Base-by-base conservation (phyloP, 2,888 invertebrate species). In the Timema cristinae region DNA sequence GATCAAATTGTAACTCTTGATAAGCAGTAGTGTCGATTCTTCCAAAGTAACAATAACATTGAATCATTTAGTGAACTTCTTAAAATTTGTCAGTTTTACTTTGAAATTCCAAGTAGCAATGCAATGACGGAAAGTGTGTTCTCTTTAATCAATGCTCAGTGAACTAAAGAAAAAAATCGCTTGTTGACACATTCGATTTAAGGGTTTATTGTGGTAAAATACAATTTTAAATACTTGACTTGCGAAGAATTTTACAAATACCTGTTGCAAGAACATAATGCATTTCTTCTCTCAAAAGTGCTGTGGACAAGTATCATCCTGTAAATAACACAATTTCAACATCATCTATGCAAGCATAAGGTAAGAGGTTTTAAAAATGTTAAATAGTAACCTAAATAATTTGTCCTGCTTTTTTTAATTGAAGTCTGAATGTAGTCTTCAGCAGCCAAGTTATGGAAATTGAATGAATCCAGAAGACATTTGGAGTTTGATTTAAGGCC, bases 61-160 rank as follows among this genome's bases (percentile, higher is more conserved):
- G n/a, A n/a, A n/a, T n/a, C n/a, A n/a, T n/a, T n/a, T 8, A 56
- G n/a, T 56, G 56, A 56, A 8, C 5, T 56, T 15, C 8, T 56
- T 7, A 56, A 56, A 56, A 56, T 5, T 56, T 56, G 56, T 8
- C 56, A 56, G 56, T 56, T 56, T n/a, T n/a, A n/a, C n/a, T n/a
- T n/a, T n/a, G n/a, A n/a, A n/a, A n/a, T 56, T 56, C 56, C 56
- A 56, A 56, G 56, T 8, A 56, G 56, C 56, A 56, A 56, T 56
- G 56, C 56, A 56, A 56, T 7, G 56, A 56, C 56, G n/a, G 56
- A 56, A 8, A 56, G 56, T n/a, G n/a, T n/a, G n/a, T n/a, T n/a
- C n/a, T n/a, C n/a, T n/a, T n/a, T n/a, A n/a, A n/a, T n/a, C n/a
- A n/a, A n/a, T n/a, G n/a, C n/a, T n/a, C n/a, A 5, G 8, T 56